Conservation (phyloP, 2,888 invertebrate species). For the Chloromyia formosa region DNA sequence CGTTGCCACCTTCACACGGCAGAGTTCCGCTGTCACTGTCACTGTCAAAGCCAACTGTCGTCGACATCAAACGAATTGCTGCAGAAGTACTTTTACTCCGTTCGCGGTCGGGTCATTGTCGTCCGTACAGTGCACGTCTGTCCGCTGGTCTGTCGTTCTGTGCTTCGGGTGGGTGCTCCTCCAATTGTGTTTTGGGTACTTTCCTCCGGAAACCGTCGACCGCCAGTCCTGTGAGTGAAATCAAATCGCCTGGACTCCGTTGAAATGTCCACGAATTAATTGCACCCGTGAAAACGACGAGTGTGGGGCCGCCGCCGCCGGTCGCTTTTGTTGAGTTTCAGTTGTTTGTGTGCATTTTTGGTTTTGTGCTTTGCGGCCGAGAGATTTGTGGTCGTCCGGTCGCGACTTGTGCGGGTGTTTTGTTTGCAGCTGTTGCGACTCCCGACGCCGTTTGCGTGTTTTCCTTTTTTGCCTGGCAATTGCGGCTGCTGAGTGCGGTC, state of each 20-base stretch:
- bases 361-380: constrained; percentile 25
- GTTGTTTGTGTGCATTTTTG: background rate
- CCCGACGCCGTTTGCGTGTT: constrained; percentile 32
- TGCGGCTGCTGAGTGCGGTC: constrained; percentile 16
- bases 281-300: background rate
- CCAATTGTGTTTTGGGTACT: constrained; percentile 20
- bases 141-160: background rate
- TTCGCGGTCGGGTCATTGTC: constrained; percentile 1
- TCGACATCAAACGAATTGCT: constrained; percentile 5
- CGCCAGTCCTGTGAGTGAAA: constrained; percentile 12
- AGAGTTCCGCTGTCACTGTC: no score
- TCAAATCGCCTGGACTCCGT: background rate
- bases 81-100: constrained; percentile 32
- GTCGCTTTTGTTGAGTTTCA: constrained; percentile 22
- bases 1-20: no score
- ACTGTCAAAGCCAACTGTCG: background rate
- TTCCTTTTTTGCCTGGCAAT: constrained; percentile 27
- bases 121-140: background rate
- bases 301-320: background rate
- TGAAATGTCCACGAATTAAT: constrained; percentile 12
- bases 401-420: constrained; percentile 33
- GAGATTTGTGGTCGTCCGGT: constrained; percentile 9
- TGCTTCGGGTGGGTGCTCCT: constrained; percentile 31
- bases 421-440: constrained; percentile 42
- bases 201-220: background rate